Percentiles rank a stretch among this genome's conserved stretches.
Conservation (phyloP, 1,140 invertebrate species). For the Pseudachorutes palmiensis region DNA sequence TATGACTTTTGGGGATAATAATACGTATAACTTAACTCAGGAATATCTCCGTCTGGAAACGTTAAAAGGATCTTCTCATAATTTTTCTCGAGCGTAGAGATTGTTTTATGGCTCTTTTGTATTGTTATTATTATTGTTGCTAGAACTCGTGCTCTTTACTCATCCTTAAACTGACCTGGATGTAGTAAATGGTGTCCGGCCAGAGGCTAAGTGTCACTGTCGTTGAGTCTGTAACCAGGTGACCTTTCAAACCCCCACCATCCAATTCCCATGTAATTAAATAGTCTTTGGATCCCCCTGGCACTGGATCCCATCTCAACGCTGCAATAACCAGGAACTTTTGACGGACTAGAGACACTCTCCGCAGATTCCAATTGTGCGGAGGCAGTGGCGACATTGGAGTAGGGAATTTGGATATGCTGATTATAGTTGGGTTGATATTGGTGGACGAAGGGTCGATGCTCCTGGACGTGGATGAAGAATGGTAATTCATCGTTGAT, state of each 20-base stretch:
- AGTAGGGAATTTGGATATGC: too few species aligned
- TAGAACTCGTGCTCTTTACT: too few species aligned
- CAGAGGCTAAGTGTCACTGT: slow-evolving; percentile 65
- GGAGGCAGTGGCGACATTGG: background rate
- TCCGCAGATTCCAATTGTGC: slow-evolving; percentile 28
- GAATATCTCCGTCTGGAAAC: too few species aligned
- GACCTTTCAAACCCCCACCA: slow-evolving; percentile 69
- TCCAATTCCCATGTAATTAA: slow-evolving; percentile 74
- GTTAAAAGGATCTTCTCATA: background rate
- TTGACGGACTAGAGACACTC: slow-evolving; percentile 39
- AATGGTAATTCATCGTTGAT: too few species aligned
- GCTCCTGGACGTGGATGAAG: too few species aligned
- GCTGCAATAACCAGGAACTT: slow-evolving; percentile 58
- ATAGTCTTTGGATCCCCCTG: slow-evolving; percentile 49
- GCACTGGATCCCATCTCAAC: slow-evolving; percentile 53
- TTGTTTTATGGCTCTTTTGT: background rate
- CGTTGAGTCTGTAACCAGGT: slow-evolving; percentile 69
- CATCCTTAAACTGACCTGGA: slow-evolving; percentile 62
- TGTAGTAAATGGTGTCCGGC: slow-evolving; percentile 69
- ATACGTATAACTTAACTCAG: too few species aligned
- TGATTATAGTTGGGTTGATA: too few species aligned
- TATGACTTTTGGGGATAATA: background rate
- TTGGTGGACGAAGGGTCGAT: background rate
- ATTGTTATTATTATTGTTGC: background rate
- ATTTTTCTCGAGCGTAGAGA: background rate